Base-by-base conservation (phyloP, 2,797 vertebrate genomes). In the Gallinago solitaria region DNA sequence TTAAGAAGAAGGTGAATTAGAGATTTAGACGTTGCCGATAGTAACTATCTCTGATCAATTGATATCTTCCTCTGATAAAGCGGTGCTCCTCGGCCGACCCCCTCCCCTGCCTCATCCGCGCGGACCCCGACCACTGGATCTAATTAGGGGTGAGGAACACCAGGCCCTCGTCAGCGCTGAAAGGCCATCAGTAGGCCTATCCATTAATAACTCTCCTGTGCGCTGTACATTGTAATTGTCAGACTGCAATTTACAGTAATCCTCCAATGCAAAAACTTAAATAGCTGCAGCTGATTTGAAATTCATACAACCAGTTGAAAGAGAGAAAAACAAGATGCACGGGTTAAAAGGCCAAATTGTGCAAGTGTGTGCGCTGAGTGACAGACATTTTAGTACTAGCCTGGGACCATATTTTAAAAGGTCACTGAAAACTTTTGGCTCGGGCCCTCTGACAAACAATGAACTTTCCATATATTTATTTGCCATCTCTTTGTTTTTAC, bases 401-500 rank as follows among this genome's bases (percentile, higher is more conserved):
- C 97, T 97, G 98, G 99, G 99, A 98, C 98, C 95, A 95, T 97
- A 96, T 98, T 98, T 98, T 98, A 97, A 98, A 98, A 98, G 98
- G 99, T 99, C 98, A 98, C 98, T 97, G 97, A 96, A 98, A 98
- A 98, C 97, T 98, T 98, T 98, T 98, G 98, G 98, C 98, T 98
- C 96, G 90, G 97, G 97, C 97, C 97, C 97, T 97, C 97, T 96
- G 98, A 98, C 98, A 98, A 98, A 98, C 98, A 98, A 98, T 98
- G 98, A 98, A 98, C 97, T 97, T 97, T 98, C 98, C 97, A 97
- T 98, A 98, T 99, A 99, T 99, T 99, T 99, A 99, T 99, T 98
- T 98, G 98, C 98, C 98, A 98, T 98, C 98, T 98, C 98, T 98
- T 99, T 99, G 98, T 99, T 99, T 99, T 99, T 98, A 98, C 98